phyloP scores from a whole-genome alignment of 2,797 vertebrate genomes.

The Cuniculus paca region DNA sequence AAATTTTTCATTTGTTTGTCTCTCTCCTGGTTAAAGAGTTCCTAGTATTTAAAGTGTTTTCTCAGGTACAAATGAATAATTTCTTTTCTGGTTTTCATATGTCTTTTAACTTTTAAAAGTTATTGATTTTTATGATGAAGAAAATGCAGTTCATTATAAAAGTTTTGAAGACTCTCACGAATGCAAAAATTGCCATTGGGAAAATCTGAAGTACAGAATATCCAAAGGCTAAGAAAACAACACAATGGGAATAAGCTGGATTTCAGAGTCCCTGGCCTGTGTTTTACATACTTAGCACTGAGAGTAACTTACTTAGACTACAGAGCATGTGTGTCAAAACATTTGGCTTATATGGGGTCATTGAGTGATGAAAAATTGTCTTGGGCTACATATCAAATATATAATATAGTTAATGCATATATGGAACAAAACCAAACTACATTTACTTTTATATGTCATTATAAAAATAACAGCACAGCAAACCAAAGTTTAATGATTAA shows the following conservation, averaged over 20 bases:
- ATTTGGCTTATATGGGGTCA: neutral
- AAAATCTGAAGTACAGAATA: neutral
- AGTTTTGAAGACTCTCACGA: neutral
- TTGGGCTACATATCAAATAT: neutral
- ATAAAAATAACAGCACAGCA: neutral
- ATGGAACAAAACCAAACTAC: neutral
- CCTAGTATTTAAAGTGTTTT: neutral
- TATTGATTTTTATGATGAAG: conserved; percentile 10
- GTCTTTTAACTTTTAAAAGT: neutral
- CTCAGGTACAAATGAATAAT: neutral
- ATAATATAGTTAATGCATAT: neutral
- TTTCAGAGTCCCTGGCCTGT: neutral
- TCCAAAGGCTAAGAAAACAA: neutral
- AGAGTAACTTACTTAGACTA: neutral
- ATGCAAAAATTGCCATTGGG: neutral
- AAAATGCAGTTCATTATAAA: neutral
- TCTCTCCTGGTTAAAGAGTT: neutral
- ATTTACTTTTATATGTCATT: neutral
- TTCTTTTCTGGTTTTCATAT: neutral
- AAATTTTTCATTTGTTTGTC: neutral
- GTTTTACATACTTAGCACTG: neutral
- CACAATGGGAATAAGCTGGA: neutral
- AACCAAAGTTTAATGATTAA: neutral
- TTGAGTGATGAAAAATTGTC: neutral
- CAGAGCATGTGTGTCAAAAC: neutral